phyloP scores from a whole-genome alignment of 1,140 invertebrate species.

The Caerostris darwini region DNA sequence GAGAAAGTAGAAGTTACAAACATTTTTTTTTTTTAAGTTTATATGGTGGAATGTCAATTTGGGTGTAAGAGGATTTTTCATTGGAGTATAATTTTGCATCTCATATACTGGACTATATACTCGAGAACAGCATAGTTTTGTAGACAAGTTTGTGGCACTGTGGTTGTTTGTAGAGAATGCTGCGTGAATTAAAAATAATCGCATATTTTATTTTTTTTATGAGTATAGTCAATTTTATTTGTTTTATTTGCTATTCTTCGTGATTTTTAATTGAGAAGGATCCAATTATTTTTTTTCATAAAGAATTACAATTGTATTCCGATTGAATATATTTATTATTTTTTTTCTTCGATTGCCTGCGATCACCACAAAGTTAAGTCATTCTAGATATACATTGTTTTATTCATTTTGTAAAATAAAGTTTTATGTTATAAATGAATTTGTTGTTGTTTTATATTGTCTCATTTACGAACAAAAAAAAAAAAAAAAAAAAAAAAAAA shows the following conservation, averaged over 20 bases:
- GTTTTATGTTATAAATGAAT: background rate
- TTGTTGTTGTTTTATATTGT: background rate
- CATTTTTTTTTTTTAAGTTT: too few species aligned
- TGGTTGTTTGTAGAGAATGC: too few species aligned
- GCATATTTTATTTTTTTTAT: too few species aligned
- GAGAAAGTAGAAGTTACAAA: too few species aligned
- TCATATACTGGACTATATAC: background rate
- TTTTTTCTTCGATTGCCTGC: background rate
- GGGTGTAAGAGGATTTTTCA: background rate
- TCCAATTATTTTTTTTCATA: too few species aligned
- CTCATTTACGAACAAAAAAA: background rate
- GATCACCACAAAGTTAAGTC: background rate
- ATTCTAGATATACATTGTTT: conserved; percentile 12
- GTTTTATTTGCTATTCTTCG: too few species aligned
- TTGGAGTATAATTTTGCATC: background rate
- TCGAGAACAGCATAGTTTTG: background rate
- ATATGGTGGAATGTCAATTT: too few species aligned
- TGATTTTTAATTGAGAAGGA: too few species aligned
- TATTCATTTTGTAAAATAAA: conserved; percentile 44
- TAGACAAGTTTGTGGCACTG: background rate
- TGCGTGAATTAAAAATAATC: too few species aligned
- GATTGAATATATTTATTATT: conserved; percentile 10
- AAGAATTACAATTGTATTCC: too few species aligned
- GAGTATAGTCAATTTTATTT: too few species aligned
- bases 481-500: too few species aligned